Conservation (phyloP, 2,113 vertebrate species). For the Calidris pygmaea region DNA sequence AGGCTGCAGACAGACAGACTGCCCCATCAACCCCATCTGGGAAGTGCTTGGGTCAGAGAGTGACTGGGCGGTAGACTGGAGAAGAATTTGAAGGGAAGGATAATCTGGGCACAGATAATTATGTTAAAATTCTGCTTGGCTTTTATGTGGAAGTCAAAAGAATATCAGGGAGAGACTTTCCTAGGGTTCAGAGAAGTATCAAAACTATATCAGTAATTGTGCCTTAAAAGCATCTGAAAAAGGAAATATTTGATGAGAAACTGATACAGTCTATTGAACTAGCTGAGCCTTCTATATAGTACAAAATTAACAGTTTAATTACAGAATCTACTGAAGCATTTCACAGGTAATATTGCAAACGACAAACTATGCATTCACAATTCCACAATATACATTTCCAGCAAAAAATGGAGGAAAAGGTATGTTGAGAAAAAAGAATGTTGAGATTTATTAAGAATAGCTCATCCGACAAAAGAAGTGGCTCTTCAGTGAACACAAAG, state of each 20-base stretch:
- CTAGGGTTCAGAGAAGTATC: not conserved
- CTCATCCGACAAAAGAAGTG: not conserved
- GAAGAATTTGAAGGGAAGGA: not conserved
- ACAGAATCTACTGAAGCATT: not conserved
- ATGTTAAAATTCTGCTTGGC: not conserved
- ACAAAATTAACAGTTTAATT: not conserved
- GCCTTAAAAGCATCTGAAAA: not conserved
- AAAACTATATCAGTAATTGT: not conserved
- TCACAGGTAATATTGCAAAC: not conserved
- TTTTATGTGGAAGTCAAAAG: not conserved
- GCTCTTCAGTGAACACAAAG: not conserved
- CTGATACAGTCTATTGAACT: not conserved
- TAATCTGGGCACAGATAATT: not conserved
- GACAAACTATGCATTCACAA: not conserved
- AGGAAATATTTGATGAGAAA: not conserved
- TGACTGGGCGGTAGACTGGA: not conserved
- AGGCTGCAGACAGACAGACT: not conserved
- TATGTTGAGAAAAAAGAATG: not conserved
- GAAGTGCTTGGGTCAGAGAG: not conserved
- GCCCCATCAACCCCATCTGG: not conserved
- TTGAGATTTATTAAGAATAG: not conserved
- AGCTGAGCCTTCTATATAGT: not conserved
- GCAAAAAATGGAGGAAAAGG: not conserved
- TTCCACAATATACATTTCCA: not conserved
- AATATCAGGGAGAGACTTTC: not conserved